Base-by-base conservation (phyloP, 2,888 invertebrate genomes). In the Euphydryas editha region DNA sequence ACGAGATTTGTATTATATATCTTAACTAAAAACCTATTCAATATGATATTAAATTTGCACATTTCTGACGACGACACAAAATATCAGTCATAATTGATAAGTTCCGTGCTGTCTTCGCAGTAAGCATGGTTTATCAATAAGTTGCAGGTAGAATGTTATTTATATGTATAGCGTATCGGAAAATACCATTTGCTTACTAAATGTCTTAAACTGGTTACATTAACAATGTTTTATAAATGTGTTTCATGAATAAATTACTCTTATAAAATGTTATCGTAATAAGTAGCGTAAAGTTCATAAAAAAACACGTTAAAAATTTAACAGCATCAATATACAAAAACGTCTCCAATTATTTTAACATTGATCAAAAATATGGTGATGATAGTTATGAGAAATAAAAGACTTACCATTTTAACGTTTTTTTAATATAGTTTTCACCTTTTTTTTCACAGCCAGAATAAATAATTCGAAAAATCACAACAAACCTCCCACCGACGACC, bases 401-500 rank as follows among this genome's bases (percentile, higher is more conserved):
- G 60, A 67, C 87, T 83, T 79, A 90, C 90, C 90, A 89, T 86
- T 83, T 78, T 80, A 68, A 74, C 73, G 66, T 63, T 76, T 75
- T n/a, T 66, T 72, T 76, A n/a, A 75, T 73, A 72, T 76, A 75
- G 78, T 78, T 78, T 81, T 82, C 77, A 80, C 77, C 80, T 77
- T 81, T 81, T n/a, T 72, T 75, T 72, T 60, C 73, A 81, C 79
- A 74, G 80, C 87, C 72, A 76, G 81, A 83, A 73, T 65, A 62
- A 65, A 62, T 70, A 71, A 72, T 69, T 75, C 79, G 83, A 83
- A 84, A 77, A 81, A 83, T 77, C 84, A 86, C 87, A 90, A 90
- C 90, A 90, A 88, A 84, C 81, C 83, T 83, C 83, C 82, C 85
- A 85, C 83, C 81, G 77, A 84, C 84, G 77, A 79, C 81, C 78